Base-by-base conservation (phyloP, 2,888 invertebrate genomes). In the Ophion costatus region DNA sequence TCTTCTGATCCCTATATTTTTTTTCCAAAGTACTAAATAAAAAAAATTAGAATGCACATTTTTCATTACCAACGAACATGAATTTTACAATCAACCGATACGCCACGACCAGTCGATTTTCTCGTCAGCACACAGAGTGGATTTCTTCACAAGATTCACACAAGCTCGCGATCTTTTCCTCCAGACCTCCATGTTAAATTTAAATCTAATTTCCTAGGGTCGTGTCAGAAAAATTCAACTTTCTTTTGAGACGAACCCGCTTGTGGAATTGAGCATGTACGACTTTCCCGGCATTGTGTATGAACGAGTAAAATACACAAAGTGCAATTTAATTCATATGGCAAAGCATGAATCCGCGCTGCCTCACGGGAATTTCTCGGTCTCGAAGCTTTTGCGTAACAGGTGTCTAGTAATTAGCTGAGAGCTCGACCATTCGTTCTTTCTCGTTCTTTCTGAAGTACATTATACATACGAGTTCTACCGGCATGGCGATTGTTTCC, bases 341-440 rank as follows among this genome's bases (percentile, higher is more conserved):
- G 42, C 29, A 10, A 75, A 59, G 17, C 74, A 74, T 78, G 69
- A 69, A 64, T 82, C 22, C 82, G 56, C 61, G 80, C 45, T 74
- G 45, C 66, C 69, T 76, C 69, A 67, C 82, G 79, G 66, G 82
- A 80, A 64, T 85, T 85, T 84, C 83, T 81, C 82, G 83, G 80
- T 86, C 80, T 79, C 69, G 82, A 69, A 79, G 82, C 71, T 82
- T 87, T 87, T 86, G 85, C 87, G 87, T 87, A 87, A 87, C 85
- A 87, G 82, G 83, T 84, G 83, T 82, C 64, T 83, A 79, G 86
- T 80, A 83, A 85, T 80, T 87, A 83, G 73, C 84, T 63, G 73
- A 69, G 73, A 84, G 74, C 82, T 76, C 79, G 79, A 67, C 51
- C 77, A 80, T 67, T 80, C 79, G 76, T 73, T 85, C 63, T 57